phyloP scores from a whole-genome alignment of 1,140 invertebrate genomes.

The Philotrypesis tridentata region DNA sequence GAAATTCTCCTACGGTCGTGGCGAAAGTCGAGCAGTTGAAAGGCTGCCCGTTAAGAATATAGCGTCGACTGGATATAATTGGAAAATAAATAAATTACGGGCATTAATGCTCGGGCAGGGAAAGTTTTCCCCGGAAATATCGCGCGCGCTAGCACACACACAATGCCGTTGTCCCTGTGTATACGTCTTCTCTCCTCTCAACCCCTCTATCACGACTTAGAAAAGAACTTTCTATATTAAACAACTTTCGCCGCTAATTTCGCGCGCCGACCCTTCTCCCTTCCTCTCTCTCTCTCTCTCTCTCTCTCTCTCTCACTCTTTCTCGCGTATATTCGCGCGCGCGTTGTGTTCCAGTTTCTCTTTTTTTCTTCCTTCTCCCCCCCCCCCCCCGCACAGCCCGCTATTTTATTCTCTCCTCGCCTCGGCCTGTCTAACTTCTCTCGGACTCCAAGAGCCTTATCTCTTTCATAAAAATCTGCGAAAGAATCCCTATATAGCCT shows the following conservation, averaged over 20 bases:
- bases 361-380: conserved; percentile 34
- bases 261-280: conserved; percentile 32
- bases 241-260: conserved; percentile 64
- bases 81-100: conserved; percentile 64
- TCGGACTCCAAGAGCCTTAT: conserved; percentile 24
- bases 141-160: conserved; percentile 7
- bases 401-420: conserved; percentile 28
- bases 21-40: neutral
- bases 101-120: conserved; percentile 53
- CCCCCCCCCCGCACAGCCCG: neutral
- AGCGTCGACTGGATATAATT: conserved; percentile 55
- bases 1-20: neutral
- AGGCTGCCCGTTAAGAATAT: conserved; percentile 14
- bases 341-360: conserved; percentile 14
- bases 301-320: conserved; percentile 21
- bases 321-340: neutral
- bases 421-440: conserved; percentile 9
- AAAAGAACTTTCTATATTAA: conserved; percentile 65
- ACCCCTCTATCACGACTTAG: conserved; percentile 38
- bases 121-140: conserved; percentile 59
- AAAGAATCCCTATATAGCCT: neutral
- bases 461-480: conserved; percentile 31
- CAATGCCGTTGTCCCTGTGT: conserved; percentile 51
- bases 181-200: conserved; percentile 7
- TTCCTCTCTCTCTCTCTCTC: too few species aligned